These are phyloP conservation scores for Spea hammondii DNA, from an alignment of 2,797 vertebrate species.

Conservation along the genomic window DNA sequence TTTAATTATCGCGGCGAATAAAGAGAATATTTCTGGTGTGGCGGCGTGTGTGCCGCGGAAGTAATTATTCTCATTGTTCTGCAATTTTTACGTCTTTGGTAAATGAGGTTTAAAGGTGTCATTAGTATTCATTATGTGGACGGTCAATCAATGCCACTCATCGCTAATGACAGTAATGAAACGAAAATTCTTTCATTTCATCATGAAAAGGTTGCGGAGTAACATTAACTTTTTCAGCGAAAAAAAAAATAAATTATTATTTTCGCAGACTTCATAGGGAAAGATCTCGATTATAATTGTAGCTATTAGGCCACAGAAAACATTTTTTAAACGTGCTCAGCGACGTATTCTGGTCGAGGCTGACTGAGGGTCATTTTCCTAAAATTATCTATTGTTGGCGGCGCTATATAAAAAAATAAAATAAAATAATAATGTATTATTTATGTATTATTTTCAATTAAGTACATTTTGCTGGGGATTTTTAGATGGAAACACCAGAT, in stretches of 20 bases:
- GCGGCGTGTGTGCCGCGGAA: constrained; percentile 58
- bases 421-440: too few species aligned
- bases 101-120: constrained; percentile 61
- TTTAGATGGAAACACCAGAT: too few species aligned
- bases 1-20: constrained; percentile 60
- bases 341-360: too few species aligned
- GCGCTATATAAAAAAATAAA: too few species aligned
- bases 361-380: too few species aligned
- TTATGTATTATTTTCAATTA: too few species aligned
- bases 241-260: background rate
- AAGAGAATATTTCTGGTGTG: constrained; percentile 52
- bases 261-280: too few species aligned
- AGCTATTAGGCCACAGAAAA: too few species aligned
- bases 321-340: too few species aligned
- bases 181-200: constrained; percentile 18
- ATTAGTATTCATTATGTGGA: constrained; percentile 60
- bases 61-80: constrained; percentile 61
- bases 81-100: constrained; percentile 57
- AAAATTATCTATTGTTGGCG: too few species aligned
- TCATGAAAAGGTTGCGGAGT: background rate
- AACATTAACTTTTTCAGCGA: background rate
- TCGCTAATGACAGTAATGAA: constrained; percentile 52
- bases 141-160: constrained; percentile 29
- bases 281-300: too few species aligned
- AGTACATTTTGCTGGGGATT: too few species aligned